Base-by-base conservation (phyloP, 2,888 invertebrate species). In the Drosophila aldrichi region DNA sequence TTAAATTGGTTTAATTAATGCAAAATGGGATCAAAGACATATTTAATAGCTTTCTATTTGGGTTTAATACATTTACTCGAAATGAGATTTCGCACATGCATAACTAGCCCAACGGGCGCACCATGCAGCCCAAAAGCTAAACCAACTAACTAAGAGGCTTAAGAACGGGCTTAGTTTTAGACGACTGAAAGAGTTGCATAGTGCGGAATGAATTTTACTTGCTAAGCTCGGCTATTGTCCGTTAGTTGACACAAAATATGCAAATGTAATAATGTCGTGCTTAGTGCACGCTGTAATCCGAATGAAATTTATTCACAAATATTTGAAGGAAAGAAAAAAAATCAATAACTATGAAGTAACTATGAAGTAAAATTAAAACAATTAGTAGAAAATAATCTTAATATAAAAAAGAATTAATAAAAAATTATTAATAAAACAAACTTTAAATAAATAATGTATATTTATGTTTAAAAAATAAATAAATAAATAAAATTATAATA, bases 1-100 rank as follows among this genome's bases (percentile, higher is more conserved):
- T 60, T 70, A 73, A 88, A 85, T 88, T 80, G 82, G 62, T 61
- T 80, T 85, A 88, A 88, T 88, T 85, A 73, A 88, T 85, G 72
- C 67, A 70, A 88, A 88, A 85, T 82, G 61, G 80, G 75, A 87
- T 79, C 72, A 74, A 68, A 73, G 62, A 64, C 52, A 66, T 62
- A 81, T 79, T 82, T 68, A 80, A 77, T 65, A 82, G 74, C 59
- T 67, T 57, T 76, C 34, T 18, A 36, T 63, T 44, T 44, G 46
- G 25, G 63, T 38, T n/a, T 65, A 68, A 62, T 62, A 81, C 51
- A 70, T 70, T 44, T 49, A 40, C 32, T 41, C 4, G 4, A 55
- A 64, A 71, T 1, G 22, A 44, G 16, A 44, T 25, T 44, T 44
- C 5, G 32, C 2, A 22, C 3, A 6, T 4, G 22, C 34, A 22